Evolutionary conservation across 1,140 invertebrate genomes (phyloP).

Genomic region (Leguminivora glycinivorella): DNA sequence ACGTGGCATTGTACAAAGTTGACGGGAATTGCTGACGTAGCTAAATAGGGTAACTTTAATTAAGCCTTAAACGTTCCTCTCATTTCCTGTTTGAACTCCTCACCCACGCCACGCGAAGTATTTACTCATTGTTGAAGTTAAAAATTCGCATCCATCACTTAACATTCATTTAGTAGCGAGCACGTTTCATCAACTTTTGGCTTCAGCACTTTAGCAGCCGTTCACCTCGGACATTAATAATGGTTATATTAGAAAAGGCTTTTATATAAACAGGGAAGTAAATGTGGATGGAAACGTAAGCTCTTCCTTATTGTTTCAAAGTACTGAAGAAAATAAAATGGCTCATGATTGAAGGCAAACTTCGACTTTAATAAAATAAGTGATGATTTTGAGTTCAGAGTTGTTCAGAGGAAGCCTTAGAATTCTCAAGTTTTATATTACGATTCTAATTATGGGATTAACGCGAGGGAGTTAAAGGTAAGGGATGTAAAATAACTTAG

Average conservation of each 20-base stretch:
- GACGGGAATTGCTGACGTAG: no score
- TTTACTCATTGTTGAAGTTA: not conserved
- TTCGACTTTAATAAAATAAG: no score
- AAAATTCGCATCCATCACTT: constrained; percentile 5
- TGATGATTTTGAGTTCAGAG: no score
- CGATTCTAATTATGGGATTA: no score
- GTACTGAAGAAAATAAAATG: not conserved
- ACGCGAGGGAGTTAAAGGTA: no score
- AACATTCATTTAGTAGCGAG: not conserved
- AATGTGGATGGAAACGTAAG: not conserved
- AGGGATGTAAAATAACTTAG: no score
- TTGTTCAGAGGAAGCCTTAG: no score
- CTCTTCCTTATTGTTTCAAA: not conserved
- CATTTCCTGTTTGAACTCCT: constrained; percentile 2
- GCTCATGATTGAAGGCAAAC: no score
- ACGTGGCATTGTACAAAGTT: no score
- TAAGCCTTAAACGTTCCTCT: not conserved
- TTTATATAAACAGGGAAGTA: not conserved
- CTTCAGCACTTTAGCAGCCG: constrained; percentile 6
- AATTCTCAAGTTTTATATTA: no score
- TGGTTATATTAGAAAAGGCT: constrained; percentile 11
- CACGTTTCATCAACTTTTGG: not conserved
- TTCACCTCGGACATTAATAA: not conserved
- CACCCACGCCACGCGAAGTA: no score
- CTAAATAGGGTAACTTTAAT: not conserved